phyloP scores from a whole-genome alignment of 2,113 vertebrate species.

The Perca flavescens region DNA sequence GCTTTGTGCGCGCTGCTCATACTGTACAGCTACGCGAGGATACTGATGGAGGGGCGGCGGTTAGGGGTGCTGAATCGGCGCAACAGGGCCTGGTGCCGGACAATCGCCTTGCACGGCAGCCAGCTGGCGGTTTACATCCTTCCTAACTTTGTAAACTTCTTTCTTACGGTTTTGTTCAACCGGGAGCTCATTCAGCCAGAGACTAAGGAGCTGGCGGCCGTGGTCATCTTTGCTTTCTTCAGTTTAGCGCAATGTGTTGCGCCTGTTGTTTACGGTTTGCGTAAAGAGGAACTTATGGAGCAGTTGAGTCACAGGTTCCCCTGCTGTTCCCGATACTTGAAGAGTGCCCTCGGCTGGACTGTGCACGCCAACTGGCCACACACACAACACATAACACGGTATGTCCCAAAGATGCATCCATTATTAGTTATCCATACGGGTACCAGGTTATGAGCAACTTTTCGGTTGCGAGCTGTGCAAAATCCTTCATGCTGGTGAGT shows the following conservation, averaged over 20 bases:
- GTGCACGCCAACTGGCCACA: conserved; percentile 52
- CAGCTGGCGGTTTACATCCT: conserved; percentile 84
- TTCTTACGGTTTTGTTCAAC: conserved; percentile 51
- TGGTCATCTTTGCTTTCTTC: conserved; percentile 82
- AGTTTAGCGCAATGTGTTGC: conserved; percentile 85
- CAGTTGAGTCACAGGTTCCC: conserved; percentile 76
- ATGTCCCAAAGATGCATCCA: neutral
- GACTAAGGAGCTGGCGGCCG: conserved; percentile 76
- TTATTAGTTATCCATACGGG: too few species aligned
- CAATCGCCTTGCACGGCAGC: conserved; percentile 79
- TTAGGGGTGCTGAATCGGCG: conserved; percentile 81
- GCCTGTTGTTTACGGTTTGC: conserved; percentile 84
- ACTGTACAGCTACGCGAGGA: conserved; percentile 82
- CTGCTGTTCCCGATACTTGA: conserved; percentile 72
- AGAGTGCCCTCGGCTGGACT: conserved; percentile 77
- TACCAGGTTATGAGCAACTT: neutral
- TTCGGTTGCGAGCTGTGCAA: neutral
- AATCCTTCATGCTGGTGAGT: neutral
- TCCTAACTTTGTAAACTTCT: conserved; percentile 82
- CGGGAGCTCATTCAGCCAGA: accelerated
- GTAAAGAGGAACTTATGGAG: conserved; percentile 85
- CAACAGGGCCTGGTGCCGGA: conserved; percentile 79
- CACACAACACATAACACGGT: conserved; percentile 54
- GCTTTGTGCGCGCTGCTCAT: conserved; percentile 77
- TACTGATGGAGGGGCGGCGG: conserved; percentile 77